Conservation (phyloP, 2,888 invertebrate genomes). For the Salpingus planirostris region DNA sequence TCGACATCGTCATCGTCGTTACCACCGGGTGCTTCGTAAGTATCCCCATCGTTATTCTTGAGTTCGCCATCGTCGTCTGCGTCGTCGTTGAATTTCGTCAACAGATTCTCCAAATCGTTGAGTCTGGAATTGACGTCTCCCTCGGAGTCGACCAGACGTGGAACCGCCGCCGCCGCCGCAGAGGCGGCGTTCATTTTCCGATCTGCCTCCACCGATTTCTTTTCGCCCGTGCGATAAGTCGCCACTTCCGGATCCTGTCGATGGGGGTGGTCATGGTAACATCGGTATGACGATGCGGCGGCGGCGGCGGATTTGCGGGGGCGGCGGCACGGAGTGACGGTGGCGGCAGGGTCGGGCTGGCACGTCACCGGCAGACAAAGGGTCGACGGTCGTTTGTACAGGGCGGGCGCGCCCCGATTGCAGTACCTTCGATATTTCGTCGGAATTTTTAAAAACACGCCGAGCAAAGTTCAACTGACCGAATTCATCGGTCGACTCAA, state of each 20-base stretch:
- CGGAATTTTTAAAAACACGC: too few species aligned
- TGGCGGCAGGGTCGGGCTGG: constrained; percentile 32
- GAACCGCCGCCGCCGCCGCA: too few species aligned
- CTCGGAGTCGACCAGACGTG: constrained; percentile 17
- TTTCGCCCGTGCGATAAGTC: too few species aligned
- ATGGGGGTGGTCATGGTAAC: too few species aligned
- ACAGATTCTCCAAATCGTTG: constrained; percentile 15
- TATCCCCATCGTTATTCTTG: too few species aligned
- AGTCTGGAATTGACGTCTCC: constrained; percentile 17
- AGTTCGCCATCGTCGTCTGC: constrained; percentile 6
- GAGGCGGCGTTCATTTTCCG: too few species aligned
- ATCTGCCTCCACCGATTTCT: too few species aligned
- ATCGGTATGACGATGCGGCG: neutral
- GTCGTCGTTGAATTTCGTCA: constrained; percentile 16
- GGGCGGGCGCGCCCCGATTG: constrained; percentile 19
- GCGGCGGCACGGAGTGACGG: constrained; percentile 16
- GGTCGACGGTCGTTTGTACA: constrained; percentile 32
- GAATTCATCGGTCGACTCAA: too few species aligned
- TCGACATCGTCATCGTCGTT: constrained; percentile 6
- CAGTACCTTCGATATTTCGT: constrained; percentile 26
- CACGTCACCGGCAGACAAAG: constrained; percentile 33
- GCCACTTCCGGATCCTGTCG: too few species aligned
- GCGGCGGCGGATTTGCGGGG: constrained; percentile 11
- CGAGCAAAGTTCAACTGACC: too few species aligned
- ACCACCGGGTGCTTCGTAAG: constrained; percentile 6